phyloP scores from a whole-genome alignment of 2,113 vertebrate species.

The Guaruba guarouba region DNA sequence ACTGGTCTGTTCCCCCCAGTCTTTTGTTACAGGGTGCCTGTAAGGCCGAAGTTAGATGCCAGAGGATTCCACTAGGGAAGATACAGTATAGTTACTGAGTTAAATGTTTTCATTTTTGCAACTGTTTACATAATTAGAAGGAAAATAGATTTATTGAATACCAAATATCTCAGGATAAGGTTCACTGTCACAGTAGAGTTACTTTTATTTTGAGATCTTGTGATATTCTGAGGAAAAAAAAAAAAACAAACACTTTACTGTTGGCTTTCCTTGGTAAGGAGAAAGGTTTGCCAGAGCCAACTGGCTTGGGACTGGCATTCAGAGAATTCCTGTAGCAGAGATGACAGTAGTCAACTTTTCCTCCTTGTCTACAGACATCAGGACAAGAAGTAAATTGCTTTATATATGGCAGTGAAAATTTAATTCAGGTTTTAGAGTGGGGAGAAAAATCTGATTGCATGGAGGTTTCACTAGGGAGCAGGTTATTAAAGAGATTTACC shows the following conservation, averaged over 20 bases:
- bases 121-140: background rate
- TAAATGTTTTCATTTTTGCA: background rate
- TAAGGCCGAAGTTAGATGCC: background rate
- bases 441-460: background rate
- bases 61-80: background rate
- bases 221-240: background rate
- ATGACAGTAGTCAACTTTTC: background rate
- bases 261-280: background rate
- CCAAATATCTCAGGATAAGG: background rate
- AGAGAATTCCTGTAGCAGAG: background rate
- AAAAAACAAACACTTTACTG: accelerated
- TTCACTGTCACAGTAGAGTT: background rate
- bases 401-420: background rate
- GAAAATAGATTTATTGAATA: background rate
- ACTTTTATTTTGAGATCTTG: background rate
- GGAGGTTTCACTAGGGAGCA: background rate
- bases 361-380: background rate
- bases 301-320: background rate
- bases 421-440: background rate
- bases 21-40: background rate
- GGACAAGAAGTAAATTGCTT: background rate
- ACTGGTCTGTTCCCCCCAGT: background rate
- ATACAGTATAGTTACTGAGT: background rate
- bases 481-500: background rate
- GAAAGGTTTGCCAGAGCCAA: background rate